Evolutionary conservation across 1,140 invertebrate genomes (phyloP), one percentile per base, ranked within the genome.

Genomic region (Paralvinella palmiformis): DNA sequence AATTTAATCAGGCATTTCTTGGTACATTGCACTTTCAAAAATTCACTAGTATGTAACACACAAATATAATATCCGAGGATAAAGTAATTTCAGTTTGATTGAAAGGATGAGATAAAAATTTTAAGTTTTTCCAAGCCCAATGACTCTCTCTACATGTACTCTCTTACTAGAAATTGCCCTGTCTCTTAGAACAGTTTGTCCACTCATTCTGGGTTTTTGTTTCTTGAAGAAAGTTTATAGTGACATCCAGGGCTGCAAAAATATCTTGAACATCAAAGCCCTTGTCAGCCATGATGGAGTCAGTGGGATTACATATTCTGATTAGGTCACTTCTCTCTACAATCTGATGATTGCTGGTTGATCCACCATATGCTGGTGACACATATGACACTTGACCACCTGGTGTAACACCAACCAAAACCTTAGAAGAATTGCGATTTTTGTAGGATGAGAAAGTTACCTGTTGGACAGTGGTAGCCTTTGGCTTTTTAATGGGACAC

Each of bases 371-470:
- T 41, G 35, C 33, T 6, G 27, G 24, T 41, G 58, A 60, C 35
- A 60, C 22, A 60, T 60, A 60, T 3, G 36, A 27, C 5, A 36
- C 29, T 57, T 31, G 20, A 20, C 61, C 45, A 20, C 59, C 74
- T 72, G 68, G 62, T 13, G 62, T 63, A 17, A 20, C 44, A n/a
- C 64, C 70, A 24, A 68, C 44, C n/a, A 66, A 13, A 44, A 52
- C 17, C 55, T 71, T 70, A 13, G 65, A 24, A 52, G 67, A 64
- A 37, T 53, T 41, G 20, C 61, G 22, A 50, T 72, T 70, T 27
- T 70, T 71, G 48, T 68, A 68, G 0, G 52, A 41, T 35, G 64
- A 67, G 37, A 72, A 72, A 7, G 66, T 65, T 36, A 64, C 60
- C 45, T 68, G 65, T 53, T 71, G 36, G 37, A 59, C 15, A 3